Base-by-base conservation (phyloP, 2,113 vertebrate genomes). In the Pampusana beccarii region DNA sequence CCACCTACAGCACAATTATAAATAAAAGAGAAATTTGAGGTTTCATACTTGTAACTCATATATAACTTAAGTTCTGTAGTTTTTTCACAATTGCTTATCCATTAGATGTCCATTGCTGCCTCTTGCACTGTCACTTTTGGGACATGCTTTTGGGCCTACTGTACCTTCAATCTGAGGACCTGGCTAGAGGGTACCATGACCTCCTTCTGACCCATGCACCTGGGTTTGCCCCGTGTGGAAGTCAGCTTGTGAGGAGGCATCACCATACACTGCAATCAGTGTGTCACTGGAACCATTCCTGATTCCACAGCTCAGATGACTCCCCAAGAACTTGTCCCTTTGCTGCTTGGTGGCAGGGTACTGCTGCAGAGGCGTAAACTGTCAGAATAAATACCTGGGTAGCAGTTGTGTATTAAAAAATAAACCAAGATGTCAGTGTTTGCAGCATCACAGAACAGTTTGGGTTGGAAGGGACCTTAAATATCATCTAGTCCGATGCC, bases 401-500 rank as follows among this genome's bases (percentile, higher is more conserved):
- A 44, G 33, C 16, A 36, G 18, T 44, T 51, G 33, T 60, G 5
- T 36, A 12, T 51, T 36, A 66, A 60, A 53, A 81, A 66, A 18
- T 73, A 81, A 74, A 66, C 11, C 31, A 51, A 51, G 36, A 58
- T 48, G 29, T 48, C 73, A 20, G 34, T 12, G 26, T 69, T 79
- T 18, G 53, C 54, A 70, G 26, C 33, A 33, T 61, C 46, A 23
- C 14, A 17, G 54, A 78, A 69, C 16, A 36, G 16, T 29, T 78
- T 85, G 8, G 11, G 33, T 85, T 58, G 36, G 62, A 85, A 77
- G 6, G 9, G 12, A 17, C 23, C 1, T 58, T 64, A 48, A 38
- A 86, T 11, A 60, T 7, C 54, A 31, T 5, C 7, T 53, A 1
- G 1, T 36, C 6, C 23, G 67, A 5, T 1, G 1, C 9, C 9